phyloP scores from a whole-genome alignment of 2,113 vertebrate genomes.

The Nothobranchius furzeri region DNA sequence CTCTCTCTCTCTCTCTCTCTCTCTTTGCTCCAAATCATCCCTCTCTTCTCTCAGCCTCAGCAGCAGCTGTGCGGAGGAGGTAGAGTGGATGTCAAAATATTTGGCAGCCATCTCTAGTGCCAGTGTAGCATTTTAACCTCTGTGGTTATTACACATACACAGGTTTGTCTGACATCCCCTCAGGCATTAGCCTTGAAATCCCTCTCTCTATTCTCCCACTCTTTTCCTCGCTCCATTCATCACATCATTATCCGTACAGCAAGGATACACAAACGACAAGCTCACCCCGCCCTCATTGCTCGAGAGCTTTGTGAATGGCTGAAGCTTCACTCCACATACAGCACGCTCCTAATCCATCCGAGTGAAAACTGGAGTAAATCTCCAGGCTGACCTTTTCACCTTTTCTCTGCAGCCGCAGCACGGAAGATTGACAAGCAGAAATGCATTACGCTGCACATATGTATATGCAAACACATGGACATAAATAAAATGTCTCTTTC shows the following conservation, averaged over 20 bases:
- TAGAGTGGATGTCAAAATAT: conserved; percentile 76
- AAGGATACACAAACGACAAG: conserved; percentile 67
- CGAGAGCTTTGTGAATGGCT: conserved; percentile 52
- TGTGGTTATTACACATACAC: conserved; percentile 74
- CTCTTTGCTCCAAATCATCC: conserved; percentile 61
- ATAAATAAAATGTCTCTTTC: conserved; percentile 26
- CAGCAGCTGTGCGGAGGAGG: conserved; percentile 74
- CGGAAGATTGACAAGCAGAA: conserved; percentile 22
- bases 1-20: conserved; percentile 63
- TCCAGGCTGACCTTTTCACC: conserved; percentile 46
- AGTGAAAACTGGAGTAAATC: conserved; percentile 27
- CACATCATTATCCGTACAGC: conserved; percentile 72
- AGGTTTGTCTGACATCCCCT: conserved; percentile 78
- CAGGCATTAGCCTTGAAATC: conserved; percentile 75
- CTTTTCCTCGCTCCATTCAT: conserved; percentile 58
- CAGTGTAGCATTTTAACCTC: conserved; percentile 78
- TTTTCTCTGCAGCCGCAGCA: conserved; percentile 26
- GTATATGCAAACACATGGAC: conserved; percentile 7
- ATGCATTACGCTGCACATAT: background rate
- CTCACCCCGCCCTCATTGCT: conserved; percentile 33
- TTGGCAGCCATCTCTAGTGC: conserved; percentile 74
- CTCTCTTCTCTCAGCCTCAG: conserved; percentile 59
- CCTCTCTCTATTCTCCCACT: conserved; percentile 46
- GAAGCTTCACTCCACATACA: conserved; percentile 45
- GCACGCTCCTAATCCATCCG: conserved; percentile 46